These are phyloP conservation scores for Calliopsis andreniformis DNA, from an alignment of 1,140 invertebrate species.

Conservation along the genomic window DNA sequence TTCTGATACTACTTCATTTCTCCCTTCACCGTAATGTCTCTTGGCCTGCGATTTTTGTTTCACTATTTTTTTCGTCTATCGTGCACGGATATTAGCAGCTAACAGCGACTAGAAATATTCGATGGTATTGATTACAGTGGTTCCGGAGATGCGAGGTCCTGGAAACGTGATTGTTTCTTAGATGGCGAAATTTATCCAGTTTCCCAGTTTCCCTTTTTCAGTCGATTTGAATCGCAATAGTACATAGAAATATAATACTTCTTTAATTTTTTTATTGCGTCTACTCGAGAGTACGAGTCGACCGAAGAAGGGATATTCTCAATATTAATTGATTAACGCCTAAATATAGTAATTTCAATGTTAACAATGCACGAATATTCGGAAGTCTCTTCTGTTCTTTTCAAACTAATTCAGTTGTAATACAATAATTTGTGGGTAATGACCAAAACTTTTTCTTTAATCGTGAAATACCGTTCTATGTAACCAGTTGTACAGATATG, in stretches of 20 bases:
- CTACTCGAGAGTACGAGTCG: neutral
- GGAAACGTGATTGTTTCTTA: slow-evolving; percentile 68
- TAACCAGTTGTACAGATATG: neutral
- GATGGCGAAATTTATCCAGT: slow-evolving; percentile 46
- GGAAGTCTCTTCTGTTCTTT: neutral
- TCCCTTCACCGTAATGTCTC: neutral
- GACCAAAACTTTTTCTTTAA: neutral
- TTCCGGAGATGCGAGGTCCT: slow-evolving; percentile 50
- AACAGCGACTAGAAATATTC: neutral
- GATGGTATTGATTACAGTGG: neutral
- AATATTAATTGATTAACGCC: too few species aligned
- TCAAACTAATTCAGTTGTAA: slow-evolving; percentile 7
- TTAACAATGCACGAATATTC: slow-evolving; percentile 32
- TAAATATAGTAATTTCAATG: neutral
- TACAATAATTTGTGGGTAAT: neutral
- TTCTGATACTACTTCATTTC: slow-evolving; percentile 5
- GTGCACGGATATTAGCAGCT: slow-evolving; percentile 10
- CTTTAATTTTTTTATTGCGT: too few species aligned
- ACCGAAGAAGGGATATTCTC: slow-evolving; percentile 13
- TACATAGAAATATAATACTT: too few species aligned
- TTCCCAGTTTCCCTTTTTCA: slow-evolving; percentile 20
- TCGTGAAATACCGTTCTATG: neutral
- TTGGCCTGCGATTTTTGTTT: slow-evolving; percentile 36
- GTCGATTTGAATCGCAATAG: neutral
- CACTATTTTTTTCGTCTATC: slow-evolving; percentile 11